Evolutionary conservation across 2,888 invertebrate species (phyloP), one percentile per base, ranked within the genome.

Genomic region (Rhopalosiphum nymphaeae): DNA sequence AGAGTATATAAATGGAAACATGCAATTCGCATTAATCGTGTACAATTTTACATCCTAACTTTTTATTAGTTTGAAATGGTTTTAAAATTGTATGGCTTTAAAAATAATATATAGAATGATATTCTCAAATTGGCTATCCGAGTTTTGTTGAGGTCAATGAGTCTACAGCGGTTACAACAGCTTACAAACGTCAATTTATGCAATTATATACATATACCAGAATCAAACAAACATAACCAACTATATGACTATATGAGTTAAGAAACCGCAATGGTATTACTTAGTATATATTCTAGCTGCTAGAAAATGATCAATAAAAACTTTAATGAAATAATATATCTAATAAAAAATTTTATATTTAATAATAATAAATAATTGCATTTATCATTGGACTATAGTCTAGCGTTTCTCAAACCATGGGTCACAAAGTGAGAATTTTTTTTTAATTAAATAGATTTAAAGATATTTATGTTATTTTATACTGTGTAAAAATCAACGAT

Each of bases 41-140:
- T 57, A 44, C n/a, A 29, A 61, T 57, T 89, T 57, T 53, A 7
- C 61, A 57, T 89, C 16, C 61, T 89, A 61, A 61, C 57, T 29
- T 89, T 89, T 89, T 61, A 89, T 89, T 61, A 46, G 46, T 61
- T 61, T 61, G 29, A 89, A 89, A 89, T 61, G 61, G 29, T n/a
- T 61, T 89, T 89, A 44, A 61, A 61, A 61, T 44, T 42, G 29
- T 44, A 89, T 61, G 61, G 11, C 36, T 56, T 57, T 56, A 89
- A 89, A 56, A 89, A 89, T 89, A 89, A 44, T 44, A 44, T 29
- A 11, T 25, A 36, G 42, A 42, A 56, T 78, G n/a, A 42, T 44
- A 57, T 57, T 89, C 29, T 57, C 36, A 36, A 89, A 89, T 89
- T 57, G 89, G 42, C 36, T 89, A 29, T 57, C 29, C 89, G 57